Evolutionary conservation across 2,113 vertebrate species (phyloP).

Genomic region (Corythornis madagascariensis): DNA sequence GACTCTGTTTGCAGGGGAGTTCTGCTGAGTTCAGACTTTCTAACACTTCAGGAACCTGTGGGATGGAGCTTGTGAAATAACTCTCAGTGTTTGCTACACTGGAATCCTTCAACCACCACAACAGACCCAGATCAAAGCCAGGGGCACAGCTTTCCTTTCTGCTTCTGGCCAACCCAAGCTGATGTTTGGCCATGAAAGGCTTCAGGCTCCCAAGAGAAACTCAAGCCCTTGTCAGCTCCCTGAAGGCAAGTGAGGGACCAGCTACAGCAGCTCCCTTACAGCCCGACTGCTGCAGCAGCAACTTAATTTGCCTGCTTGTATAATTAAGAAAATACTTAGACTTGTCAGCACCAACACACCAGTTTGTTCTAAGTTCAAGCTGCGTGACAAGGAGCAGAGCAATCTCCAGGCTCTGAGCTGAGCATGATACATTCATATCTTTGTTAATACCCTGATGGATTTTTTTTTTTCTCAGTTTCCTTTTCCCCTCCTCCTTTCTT

Average conservation of each 20-base stretch:
- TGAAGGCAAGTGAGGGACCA: background rate
- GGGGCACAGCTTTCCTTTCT: background rate
- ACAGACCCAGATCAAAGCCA: background rate
- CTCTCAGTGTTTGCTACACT: background rate
- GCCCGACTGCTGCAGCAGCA: background rate
- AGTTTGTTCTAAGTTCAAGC: slow-evolving; percentile 43
- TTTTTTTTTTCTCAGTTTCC: background rate
- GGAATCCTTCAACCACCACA: background rate
- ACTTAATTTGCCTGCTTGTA: slow-evolving; percentile 33
- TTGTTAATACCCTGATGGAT: background rate
- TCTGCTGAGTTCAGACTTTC: background rate
- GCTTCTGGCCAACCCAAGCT: background rate
- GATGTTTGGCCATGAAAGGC: background rate
- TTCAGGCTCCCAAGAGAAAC: background rate
- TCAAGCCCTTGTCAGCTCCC: background rate
- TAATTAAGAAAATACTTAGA: slow-evolving; percentile 57
- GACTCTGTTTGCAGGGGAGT: background rate
- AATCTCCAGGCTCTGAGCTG: slow-evolving; percentile 19
- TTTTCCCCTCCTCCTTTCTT: background rate
- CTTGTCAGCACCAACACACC: slow-evolving; percentile 42
- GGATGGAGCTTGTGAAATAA: background rate
- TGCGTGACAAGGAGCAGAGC: slow-evolving; percentile 30
- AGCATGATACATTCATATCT: slow-evolving; percentile 39
- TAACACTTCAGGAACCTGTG: background rate
- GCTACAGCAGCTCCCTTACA: accelerated